Conservation (phyloP, 2,797 vertebrate species). For the Alauda arvensis region DNA sequence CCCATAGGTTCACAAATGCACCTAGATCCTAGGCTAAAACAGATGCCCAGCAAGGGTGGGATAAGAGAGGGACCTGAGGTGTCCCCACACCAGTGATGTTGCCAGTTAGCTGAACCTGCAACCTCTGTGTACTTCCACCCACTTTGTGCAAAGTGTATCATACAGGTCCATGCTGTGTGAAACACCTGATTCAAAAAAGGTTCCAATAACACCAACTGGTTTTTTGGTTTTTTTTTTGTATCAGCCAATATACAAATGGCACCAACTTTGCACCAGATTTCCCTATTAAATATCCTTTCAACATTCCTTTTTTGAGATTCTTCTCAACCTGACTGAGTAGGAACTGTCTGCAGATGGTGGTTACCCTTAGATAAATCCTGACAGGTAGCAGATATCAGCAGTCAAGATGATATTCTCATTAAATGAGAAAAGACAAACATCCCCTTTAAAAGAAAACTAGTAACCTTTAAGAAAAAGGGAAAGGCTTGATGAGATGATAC, state of each 20-base stretch:
- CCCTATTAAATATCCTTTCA: not conserved
- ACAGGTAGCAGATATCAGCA: not conserved
- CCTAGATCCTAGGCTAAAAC: not conserved
- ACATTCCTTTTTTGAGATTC: not conserved
- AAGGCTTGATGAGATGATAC: constrained; percentile 46
- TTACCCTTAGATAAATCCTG: not conserved
- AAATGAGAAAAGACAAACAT: constrained; percentile 49
- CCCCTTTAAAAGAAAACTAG: constrained; percentile 47
- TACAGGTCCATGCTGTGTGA: not conserved
- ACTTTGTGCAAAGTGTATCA: not conserved
- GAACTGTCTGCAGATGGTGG: not conserved
- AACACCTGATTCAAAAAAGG: not conserved
- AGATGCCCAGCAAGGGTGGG: not conserved
- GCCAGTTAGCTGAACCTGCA: not conserved
- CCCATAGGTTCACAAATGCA: not conserved
- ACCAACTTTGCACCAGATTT: not conserved
- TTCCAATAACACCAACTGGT: not conserved
- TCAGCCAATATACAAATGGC: rapidly evolving
- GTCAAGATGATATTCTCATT: constrained; percentile 31
- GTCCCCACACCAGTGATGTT: not conserved
- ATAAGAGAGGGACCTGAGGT: not conserved
- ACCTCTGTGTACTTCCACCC: not conserved
- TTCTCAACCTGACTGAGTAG: not conserved
- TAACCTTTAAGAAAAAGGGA: constrained; percentile 51
- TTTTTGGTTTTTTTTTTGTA: not conserved